Evolutionary conservation across 2,888 invertebrate species (phyloP).

Genomic region (Ariolimax columbianus): DNA sequence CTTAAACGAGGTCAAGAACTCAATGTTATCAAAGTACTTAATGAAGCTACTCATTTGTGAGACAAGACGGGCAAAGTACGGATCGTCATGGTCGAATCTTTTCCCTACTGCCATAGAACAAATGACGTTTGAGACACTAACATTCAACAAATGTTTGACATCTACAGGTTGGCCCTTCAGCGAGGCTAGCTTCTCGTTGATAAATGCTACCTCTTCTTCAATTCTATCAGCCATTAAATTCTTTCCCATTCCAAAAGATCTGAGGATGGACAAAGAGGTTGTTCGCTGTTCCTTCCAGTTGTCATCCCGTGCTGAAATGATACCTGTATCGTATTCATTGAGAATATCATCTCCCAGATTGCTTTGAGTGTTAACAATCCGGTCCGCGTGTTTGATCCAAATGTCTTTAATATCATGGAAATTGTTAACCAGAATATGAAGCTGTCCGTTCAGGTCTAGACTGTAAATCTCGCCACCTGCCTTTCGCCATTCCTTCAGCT

Average conservation of each 20-base stretch:
- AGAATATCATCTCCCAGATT: not conserved
- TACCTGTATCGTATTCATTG: slow-evolving; percentile 5
- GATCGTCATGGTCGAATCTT: slow-evolving; percentile 37
- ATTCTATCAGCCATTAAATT: slow-evolving; percentile 41
- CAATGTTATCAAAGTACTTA: not conserved
- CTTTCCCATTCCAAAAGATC: slow-evolving; percentile 48
- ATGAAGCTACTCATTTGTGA: not conserved
- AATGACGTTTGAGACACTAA: slow-evolving; percentile 18
- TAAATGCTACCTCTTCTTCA: slow-evolving; percentile 31
- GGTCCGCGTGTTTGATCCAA: slow-evolving; percentile 24
- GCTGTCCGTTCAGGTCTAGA: not conserved
- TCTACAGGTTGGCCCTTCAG: not conserved
- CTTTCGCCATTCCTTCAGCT: not conserved
- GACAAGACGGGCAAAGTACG: not conserved
- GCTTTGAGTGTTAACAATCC: slow-evolving; percentile 4
- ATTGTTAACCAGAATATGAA: not conserved
- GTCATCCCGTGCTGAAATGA: slow-evolving; percentile 7
- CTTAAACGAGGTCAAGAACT: not conserved
- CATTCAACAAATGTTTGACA: not conserved
- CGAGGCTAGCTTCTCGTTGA: not conserved
- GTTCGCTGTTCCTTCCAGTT: slow-evolving; percentile 49
- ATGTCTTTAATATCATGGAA: slow-evolving; percentile 17
- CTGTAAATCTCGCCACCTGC: slow-evolving; percentile 38
- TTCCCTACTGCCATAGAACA: slow-evolving; percentile 20
- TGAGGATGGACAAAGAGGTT: slow-evolving; percentile 32